Percentiles rank a stretch among this genome's conserved stretches.
phyloP scores from a whole-genome alignment of 30 jellyfish, hydroid and myxozoan species.

The Hydractinia symbiolongicarpus region DNA sequence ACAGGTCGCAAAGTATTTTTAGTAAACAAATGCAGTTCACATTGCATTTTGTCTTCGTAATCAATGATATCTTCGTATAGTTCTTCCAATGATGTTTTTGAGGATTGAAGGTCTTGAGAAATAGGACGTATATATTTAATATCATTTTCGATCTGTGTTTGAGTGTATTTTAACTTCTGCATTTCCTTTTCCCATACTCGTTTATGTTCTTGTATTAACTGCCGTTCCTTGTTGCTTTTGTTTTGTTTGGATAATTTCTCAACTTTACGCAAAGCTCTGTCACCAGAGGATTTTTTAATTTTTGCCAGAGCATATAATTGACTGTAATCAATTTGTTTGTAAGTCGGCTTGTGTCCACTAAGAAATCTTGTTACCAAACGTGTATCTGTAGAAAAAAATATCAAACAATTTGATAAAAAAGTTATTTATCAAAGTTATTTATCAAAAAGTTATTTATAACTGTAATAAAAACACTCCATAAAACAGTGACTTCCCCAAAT shows the following conservation, averaged over 20 bases:
- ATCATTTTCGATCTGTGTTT: slow-evolving; percentile 39
- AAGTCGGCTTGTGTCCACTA: slow-evolving; percentile 48
- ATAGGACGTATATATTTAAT: slow-evolving; percentile 23
- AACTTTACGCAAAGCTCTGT: slow-evolving; percentile 47
- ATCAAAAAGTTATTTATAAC: too few relatives aligned
- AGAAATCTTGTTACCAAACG: slow-evolving; percentile 42
- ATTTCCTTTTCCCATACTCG: slow-evolving; percentile 66
- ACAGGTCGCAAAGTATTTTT: slow-evolving; percentile 56
- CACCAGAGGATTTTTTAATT: slow-evolving; percentile 57
- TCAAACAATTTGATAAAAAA: background rate
- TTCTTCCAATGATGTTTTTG: slow-evolving; percentile 1
- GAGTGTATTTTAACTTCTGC: slow-evolving; percentile 30
- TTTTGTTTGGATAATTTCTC: slow-evolving; percentile 39
- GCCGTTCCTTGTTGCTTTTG: slow-evolving; percentile 38
- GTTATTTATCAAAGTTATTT: too few relatives aligned
- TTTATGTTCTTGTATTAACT: slow-evolving; percentile 52
- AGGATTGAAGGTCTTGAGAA: background rate
- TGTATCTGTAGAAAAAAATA: slow-evolving; percentile 32
- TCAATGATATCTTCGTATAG: slow-evolving; percentile 13
- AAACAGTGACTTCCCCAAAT: too few relatives aligned
- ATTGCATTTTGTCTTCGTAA: slow-evolving; percentile 6
- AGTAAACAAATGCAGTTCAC: slow-evolving; percentile 22
- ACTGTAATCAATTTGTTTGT: slow-evolving; percentile 62
- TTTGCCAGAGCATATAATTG: slow-evolving; percentile 44
- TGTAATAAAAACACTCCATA: too few relatives aligned